Conservation (phyloP, 2,113 vertebrate genomes). For the Nicator chloris region DNA sequence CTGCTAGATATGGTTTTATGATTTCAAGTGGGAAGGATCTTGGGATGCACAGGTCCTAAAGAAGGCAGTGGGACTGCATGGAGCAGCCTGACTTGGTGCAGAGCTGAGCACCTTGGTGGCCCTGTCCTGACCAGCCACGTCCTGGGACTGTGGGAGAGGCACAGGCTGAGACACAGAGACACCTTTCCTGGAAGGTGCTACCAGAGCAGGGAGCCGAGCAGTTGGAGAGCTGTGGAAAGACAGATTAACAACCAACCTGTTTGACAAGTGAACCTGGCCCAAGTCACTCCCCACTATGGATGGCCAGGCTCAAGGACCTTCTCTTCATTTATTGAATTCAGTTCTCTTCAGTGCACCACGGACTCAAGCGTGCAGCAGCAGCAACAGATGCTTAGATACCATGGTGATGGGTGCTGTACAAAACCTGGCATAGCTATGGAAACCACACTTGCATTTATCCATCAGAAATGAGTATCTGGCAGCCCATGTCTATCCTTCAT, state of each 20-base stretch:
- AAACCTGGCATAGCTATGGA: constrained; percentile 56
- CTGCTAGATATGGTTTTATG: neutral
- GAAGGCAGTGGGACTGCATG: neutral
- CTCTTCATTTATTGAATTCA: neutral
- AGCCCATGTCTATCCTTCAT: constrained; percentile 28
- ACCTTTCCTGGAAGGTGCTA: neutral
- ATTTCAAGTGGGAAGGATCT: neutral
- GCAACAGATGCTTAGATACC: constrained; percentile 16
- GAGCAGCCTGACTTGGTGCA: neutral
- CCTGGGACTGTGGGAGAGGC: neutral
- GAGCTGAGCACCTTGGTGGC: neutral
- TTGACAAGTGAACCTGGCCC: neutral
- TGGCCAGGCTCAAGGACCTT: neutral
- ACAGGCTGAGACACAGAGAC: rapidly evolving
- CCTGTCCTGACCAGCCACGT: neutral
- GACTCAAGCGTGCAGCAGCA: neutral
- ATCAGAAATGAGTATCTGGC: constrained; percentile 35
- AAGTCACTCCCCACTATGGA: neutral
- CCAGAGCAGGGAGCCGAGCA: neutral
- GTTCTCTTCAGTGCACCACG: neutral
- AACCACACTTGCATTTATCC: constrained; percentile 38
- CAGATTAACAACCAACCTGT: neutral
- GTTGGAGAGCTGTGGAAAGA: neutral
- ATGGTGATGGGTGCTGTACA: constrained; percentile 41
- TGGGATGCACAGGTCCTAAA: neutral